Evolutionary conservation across 1,140 invertebrate species (phyloP), one percentile per base, ranked within the genome.

Genomic region (Coptotermes formosanus): DNA sequence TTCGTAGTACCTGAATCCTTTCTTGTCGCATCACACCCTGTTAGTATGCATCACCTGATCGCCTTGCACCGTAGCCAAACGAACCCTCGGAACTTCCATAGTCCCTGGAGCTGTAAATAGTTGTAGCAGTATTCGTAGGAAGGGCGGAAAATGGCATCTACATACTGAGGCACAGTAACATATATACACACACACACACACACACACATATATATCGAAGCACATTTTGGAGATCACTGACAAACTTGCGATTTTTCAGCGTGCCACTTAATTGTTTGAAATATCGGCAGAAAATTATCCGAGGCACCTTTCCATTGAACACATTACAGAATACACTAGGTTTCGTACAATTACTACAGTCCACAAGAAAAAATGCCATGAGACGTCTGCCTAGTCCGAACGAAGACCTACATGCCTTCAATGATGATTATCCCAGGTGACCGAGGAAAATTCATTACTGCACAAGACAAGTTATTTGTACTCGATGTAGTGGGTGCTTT

Each of bases 41-140:
- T 87, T 87, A 87, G 86, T 87, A 87, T 85, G 83, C 86, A 84
- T 82, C 85, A 82, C 86, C 86, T 85, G 86, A 87, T 82, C 86
- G 83, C 83, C 75, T 59, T 82, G 69, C 85, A 87, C 75, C 81
- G 86, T 85, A 85, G 86, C 82, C 86, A 82, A 82, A 86, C 48
- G 85, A 87, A 85, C 84, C 81, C 48, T 87, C 86, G 14, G 82
- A 55, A 82, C 86, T 82, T 85, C 86, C 86, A 87, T 87, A 87
- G 84, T 87, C 86, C 84, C 86, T 87, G 86, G 86, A 87, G 86
- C 86, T 87, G 86, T 75, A 52, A 87, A 87, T 85, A 87, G 64
- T 87, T 82, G 45, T 69, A 87, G 43, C 48, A 86, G 9, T 30
- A 75, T 75, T 75, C 64, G 64, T 75, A 75, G 64, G 25, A 75